Conservation (phyloP, 2,888 invertebrate species). For the Latheticus oryzae region DNA sequence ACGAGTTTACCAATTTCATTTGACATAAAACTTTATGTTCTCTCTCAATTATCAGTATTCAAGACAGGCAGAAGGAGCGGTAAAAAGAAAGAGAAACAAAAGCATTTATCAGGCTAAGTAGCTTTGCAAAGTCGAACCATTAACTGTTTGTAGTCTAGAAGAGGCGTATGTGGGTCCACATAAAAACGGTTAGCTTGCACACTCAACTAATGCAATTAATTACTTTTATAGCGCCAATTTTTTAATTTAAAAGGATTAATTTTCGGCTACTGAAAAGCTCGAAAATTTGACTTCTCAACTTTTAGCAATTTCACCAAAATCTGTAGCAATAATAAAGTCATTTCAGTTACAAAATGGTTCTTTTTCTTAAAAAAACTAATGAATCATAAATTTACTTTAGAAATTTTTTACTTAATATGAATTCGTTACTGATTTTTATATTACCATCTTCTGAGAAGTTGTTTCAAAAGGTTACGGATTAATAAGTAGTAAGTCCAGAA, state of each 20-base stretch:
- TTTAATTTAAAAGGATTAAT: slow-evolving; percentile 17
- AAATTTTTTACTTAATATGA: too few species aligned
- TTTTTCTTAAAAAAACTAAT: too few species aligned
- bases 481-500: too few species aligned
- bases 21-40: slow-evolving; percentile 45
- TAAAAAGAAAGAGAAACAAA: slow-evolving; percentile 46
- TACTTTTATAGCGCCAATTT: slow-evolving; percentile 26
- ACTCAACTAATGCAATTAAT: slow-evolving; percentile 29
- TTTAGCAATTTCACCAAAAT: too few species aligned
- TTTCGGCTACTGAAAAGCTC: not conserved
- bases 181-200: slow-evolving; percentile 21
- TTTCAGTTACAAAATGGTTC: too few species aligned
- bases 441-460: too few species aligned
- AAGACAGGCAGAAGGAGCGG: slow-evolving; percentile 39
- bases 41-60: slow-evolving; percentile 48
- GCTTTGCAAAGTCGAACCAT: slow-evolving; percentile 48
- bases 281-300: too few species aligned
- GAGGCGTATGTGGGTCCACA: slow-evolving; percentile 32
- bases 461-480: too few species aligned
- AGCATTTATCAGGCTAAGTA: slow-evolving; percentile 49
- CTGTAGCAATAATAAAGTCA: too few species aligned
- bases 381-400: too few species aligned
- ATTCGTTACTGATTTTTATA: too few species aligned
- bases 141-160: slow-evolving; percentile 40
- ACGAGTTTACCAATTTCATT: slow-evolving; percentile 43